Base-by-base conservation (phyloP, 2,113 vertebrate species). In the Catharus fuscescens region DNA sequence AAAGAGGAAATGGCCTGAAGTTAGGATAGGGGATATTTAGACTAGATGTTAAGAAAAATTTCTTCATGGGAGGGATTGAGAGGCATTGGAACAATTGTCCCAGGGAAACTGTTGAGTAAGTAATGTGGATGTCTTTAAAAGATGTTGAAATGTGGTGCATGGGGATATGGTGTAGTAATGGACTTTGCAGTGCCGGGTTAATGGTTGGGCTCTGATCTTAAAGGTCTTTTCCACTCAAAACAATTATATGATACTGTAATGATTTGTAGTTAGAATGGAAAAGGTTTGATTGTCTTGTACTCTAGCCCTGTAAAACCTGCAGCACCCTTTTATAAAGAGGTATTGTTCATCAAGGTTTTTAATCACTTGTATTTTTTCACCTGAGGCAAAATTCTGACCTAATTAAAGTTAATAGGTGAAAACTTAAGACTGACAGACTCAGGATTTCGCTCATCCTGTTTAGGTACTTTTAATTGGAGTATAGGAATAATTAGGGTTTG, bases 311-410 rank as follows among this genome's bases (percentile, higher is more conserved):
- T 50, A 73, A 92, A 85, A 80, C 23, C 40, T 50, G 45, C 66
- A 69, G 26, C 45, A 73, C 78, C 29, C 50, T 80, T 80, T 85
- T 62, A 10, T 32, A 59, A 79, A 82, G 34, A 10, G 18, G 2
- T 53, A 17, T 79, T 93, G 56, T 34, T 92, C 56, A 73, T 92
- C 23, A 56, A 26, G 10, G 50, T 81, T 90, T 82, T 80, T 36
- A 29, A 59, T 92, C n/a, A 19, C 40, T 82, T 50, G 8, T 69
- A 14, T 86, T 92, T 61, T 89, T 31, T 95, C 18, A 47, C 72
- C 71, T 86, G n/a, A 72, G 78, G 81, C 77, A 1, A 87, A 82
- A 85, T 70, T 91, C 71, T 92, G 85, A 88, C 87, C 81, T 87
- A 59, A 70, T 76, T 95, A 54, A 87, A 85, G 14, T 72, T 81